Evolutionary conservation across 2,888 invertebrate species (phyloP), one percentile per base, ranked within the genome.

Genomic region (Yponomeuta sedellus): DNA sequence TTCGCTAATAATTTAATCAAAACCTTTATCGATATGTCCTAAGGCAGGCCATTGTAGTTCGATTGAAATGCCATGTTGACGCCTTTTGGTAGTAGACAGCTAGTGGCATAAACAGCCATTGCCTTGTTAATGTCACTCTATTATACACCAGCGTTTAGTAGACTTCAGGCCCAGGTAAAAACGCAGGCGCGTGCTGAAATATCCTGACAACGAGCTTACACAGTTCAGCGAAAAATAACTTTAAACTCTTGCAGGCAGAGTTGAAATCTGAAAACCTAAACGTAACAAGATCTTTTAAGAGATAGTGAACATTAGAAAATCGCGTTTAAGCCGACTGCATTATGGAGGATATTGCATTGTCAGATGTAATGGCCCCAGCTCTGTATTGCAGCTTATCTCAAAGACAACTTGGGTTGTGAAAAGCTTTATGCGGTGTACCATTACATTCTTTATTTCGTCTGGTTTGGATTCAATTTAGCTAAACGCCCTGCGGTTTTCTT

Each of bases 371-470:
- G 39, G 39, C 16, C 8, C 62, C 62, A 16, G 19, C 28, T 59
- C n/a, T 28, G 34, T 34, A 39, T 16, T 39, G 62, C 62, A 62
- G 62, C 62, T 62, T 62, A 62, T 62, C 62, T 62, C 62, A 39
- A 39, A 62, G 62, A 62, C 62, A 39, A 39, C 10, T 34, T 19
- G 34, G 62, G 34, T 19, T 19, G 28, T 19, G 4, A 19, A 61
- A 34, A 34, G 34, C 39, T 62, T 62, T 34, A 34, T 62, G 34
- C 19, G 62, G 34, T 10, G 19, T 8, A 39, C 8, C 39, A 62
- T 34, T 34, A 19, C 34, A 16, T 19, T 34, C 62, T 62, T 62
- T 62, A 62, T 62, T 39, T 62, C n/a, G 10, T 62, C 28, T 19
- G 10, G 8, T 19, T 62, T 62, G 19, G 19, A 39, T 39, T 62